These are phyloP conservation scores for Grapholita molesta DNA, from an alignment of 1,140 invertebrate genomes.

Conservation along the genomic window DNA sequence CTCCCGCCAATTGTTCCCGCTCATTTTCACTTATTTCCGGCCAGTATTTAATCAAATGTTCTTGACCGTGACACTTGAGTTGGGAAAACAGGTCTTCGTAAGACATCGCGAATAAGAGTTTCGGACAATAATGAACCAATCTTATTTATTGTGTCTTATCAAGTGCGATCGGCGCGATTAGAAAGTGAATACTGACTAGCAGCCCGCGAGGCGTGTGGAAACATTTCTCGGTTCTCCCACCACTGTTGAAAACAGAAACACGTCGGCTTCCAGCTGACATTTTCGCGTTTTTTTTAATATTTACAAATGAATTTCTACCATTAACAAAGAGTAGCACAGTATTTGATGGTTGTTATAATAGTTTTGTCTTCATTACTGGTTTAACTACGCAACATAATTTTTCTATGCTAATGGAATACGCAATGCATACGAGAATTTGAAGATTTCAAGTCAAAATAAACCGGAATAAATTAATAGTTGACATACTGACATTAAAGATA, in stretches of 20 bases:
- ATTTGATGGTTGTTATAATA: background rate
- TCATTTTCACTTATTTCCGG: slow-evolving; percentile 84
- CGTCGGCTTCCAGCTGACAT: slow-evolving; percentile 47
- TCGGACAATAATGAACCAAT: background rate
- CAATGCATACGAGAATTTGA: background rate
- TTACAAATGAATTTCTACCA: slow-evolving; percentile 18
- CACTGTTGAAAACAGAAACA: slow-evolving; percentile 44
- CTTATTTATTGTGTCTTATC: slow-evolving; percentile 9
- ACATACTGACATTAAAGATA: background rate
- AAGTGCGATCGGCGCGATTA: slow-evolving; percentile 55
- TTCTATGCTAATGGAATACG: background rate
- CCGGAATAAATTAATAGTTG: background rate
- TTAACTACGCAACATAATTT: background rate
- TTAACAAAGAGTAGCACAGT: background rate
- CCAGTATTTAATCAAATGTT: slow-evolving; percentile 93
- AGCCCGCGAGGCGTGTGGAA: slow-evolving; percentile 30
- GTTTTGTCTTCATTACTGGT: background rate
- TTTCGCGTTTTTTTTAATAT: slow-evolving; percentile 21
- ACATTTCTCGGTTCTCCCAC: slow-evolving; percentile 62
- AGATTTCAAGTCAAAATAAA: background rate
- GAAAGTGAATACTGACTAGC: slow-evolving; percentile 63
- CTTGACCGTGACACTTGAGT: slow-evolving; percentile 81
- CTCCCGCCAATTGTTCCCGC: slow-evolving; percentile 78
- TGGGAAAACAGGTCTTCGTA: slow-evolving; percentile 58
- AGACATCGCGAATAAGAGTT: slow-evolving; percentile 36